Conservation (phyloP, 2,888 invertebrate species). For the Pristionchus mayeri region DNA sequence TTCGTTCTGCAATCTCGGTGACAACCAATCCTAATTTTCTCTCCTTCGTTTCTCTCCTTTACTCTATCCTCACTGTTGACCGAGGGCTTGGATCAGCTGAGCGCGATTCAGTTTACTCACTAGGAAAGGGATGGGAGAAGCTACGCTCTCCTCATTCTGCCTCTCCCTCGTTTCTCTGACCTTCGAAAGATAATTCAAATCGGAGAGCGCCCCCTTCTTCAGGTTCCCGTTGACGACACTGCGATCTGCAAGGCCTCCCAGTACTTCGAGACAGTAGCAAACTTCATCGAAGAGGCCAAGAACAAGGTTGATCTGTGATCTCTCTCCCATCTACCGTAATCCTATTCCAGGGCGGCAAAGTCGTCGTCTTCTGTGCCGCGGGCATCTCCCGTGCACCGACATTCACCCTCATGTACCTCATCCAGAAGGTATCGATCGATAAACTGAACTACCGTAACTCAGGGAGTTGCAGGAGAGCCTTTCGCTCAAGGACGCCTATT, state of each 20-base stretch:
- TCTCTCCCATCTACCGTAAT: neutral
- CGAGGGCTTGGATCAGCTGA: too few species aligned
- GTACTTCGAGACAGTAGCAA: slow-evolving; percentile 60
- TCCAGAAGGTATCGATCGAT: slow-evolving; percentile 35
- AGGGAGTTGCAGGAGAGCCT: slow-evolving; percentile 13
- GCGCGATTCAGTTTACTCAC: too few species aligned
- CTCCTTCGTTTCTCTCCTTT: too few species aligned
- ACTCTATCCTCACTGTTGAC: too few species aligned
- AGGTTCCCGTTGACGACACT: slow-evolving; percentile 62
- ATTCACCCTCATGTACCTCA: slow-evolving; percentile 42
- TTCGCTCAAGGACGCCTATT: slow-evolving; percentile 39
- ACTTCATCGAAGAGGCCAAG: slow-evolving; percentile 63
- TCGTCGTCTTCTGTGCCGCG: slow-evolving; percentile 49
- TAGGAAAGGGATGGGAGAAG: too few species aligned
- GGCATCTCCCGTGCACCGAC: slow-evolving; percentile 45
- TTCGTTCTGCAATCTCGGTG: too few species aligned
- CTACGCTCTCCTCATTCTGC: too few species aligned
- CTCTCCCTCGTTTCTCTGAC: too few species aligned
- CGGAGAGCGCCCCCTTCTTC: too few species aligned
- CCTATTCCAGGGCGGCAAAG: slow-evolving; percentile 16
- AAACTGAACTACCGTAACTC: neutral
- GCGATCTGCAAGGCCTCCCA: slow-evolving; percentile 55
- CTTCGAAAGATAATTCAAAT: too few species aligned
- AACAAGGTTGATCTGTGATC: slow-evolving; percentile 52
- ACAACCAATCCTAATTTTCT: too few species aligned